phyloP scores from a whole-genome alignment of 2,113 vertebrate genomes.

The Budorcas taxicolor region DNA sequence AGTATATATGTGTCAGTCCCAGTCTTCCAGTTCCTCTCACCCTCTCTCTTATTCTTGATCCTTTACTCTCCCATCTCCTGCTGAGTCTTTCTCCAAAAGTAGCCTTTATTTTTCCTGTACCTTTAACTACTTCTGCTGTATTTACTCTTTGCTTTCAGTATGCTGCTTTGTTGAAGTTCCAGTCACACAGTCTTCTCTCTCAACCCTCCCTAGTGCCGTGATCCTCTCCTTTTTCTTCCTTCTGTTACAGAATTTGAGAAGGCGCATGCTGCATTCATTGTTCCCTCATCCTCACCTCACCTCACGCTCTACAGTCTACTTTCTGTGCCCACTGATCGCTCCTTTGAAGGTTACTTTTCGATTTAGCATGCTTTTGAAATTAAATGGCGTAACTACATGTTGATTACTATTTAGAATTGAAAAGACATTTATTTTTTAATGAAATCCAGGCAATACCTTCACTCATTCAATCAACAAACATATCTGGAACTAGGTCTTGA shows the following conservation, averaged over 20 bases:
- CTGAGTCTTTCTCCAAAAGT: background rate
- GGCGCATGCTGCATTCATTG: background rate
- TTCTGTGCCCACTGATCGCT: fast-evolving
- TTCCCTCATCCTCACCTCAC: background rate
- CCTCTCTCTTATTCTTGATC: background rate
- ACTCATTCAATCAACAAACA: background rate
- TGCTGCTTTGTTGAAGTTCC: background rate
- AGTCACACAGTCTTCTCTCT: background rate
- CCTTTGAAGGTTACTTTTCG: background rate
- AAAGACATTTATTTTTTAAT: background rate
- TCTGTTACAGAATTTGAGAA: background rate
- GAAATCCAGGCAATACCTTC: background rate
- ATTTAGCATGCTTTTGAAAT: background rate
- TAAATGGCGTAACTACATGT: background rate
- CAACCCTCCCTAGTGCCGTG: background rate
- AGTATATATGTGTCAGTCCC: background rate
- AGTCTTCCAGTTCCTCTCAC: background rate
- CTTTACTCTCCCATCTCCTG: background rate
- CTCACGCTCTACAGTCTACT: background rate
- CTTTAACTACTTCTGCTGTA: background rate
- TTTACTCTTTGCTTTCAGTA: background rate
- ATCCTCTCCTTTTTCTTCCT: background rate
- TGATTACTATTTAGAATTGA: background rate
- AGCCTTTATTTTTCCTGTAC: background rate
- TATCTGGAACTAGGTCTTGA: background rate